Percentiles rank a stretch among this genome's conserved stretches.
Conservation (phyloP, 92 coral and sea anemone genomes). For the Montipora capitata region DNA sequence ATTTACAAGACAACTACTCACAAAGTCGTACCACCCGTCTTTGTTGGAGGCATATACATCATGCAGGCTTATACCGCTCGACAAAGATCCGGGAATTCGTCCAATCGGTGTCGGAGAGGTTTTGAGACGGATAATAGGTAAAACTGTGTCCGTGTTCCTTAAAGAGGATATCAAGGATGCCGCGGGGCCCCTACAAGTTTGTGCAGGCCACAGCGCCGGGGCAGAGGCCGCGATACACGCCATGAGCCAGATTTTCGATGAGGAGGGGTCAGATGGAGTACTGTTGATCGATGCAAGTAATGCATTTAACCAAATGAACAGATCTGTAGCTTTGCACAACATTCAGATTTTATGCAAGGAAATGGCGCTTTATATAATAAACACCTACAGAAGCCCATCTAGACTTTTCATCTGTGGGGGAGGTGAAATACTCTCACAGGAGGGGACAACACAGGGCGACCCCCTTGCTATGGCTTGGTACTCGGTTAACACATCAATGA, state of each 20-base stretch:
- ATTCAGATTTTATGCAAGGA: constrained; percentile 57
- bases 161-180: constrained; percentile 4
- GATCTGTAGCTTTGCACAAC: constrained; percentile 60
- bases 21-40: constrained; percentile 46
- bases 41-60: constrained; percentile 45
- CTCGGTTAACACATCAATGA: constrained; percentile 66
- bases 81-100: constrained; percentile 23
- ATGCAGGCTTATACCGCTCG: constrained; percentile 36
- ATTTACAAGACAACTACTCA: constrained; percentile 35
- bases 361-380: constrained; percentile 34
- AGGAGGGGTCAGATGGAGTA: constrained; percentile 68
- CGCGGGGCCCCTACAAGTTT: too few species aligned
- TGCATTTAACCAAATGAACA: constrained; percentile 44
- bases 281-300: constrained; percentile 66
- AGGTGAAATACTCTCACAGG: too few species aligned
- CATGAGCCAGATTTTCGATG: constrained; percentile 60
- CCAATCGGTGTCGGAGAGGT: constrained; percentile 61
- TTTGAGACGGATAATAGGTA: constrained; percentile 36
- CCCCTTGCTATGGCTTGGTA: constrained; percentile 48
- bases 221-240: constrained; percentile 22
- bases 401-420: too few species aligned
- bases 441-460: too few species aligned
- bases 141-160: constrained; percentile 13
- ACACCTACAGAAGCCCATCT: too few species aligned
- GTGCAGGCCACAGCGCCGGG: constrained; percentile 27